Evolutionary conservation across 2,113 vertebrate species (phyloP).

Genomic region (Corapipo altera): DNA sequence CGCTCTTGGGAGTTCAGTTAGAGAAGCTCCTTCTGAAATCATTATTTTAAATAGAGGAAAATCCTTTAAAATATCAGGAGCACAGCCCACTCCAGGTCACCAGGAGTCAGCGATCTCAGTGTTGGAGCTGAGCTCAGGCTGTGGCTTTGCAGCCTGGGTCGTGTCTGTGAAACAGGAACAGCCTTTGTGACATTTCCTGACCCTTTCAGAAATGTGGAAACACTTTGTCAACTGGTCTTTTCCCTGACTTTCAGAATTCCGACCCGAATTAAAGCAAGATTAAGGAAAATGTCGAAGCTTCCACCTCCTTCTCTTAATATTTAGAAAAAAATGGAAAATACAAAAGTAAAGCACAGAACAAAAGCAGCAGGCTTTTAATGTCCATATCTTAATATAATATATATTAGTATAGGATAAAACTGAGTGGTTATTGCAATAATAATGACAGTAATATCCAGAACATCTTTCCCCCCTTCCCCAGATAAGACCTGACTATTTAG

Average conservation of each 20-base stretch:
- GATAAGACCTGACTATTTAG: not conserved
- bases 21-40: not conserved
- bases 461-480: fast-evolving
- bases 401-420: not conserved
- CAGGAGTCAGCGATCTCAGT: not conserved
- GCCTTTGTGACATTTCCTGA: not conserved
- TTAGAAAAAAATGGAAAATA: not conserved
- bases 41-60: not conserved
- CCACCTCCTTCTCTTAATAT: not conserved
- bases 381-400: not conserved
- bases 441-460: not conserved
- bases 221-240: not conserved
- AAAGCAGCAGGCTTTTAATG: not conserved
- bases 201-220: not conserved
- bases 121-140: not conserved
- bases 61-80: not conserved
- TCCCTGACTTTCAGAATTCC: not conserved
- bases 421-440: not conserved
- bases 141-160: not conserved
- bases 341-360: not conserved
- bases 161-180: not conserved
- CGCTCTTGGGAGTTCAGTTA: fast-evolving
- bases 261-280: not conserved
- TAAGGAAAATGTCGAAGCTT: not conserved
- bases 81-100: fast-evolving